Percentiles rank a stretch among this genome's conserved stretches.
These are phyloP conservation scores for Sanderia malayensis DNA, from an alignment of 30 jellyfish, hydroid and myxozoan genomes.

Conservation along the genomic window DNA sequence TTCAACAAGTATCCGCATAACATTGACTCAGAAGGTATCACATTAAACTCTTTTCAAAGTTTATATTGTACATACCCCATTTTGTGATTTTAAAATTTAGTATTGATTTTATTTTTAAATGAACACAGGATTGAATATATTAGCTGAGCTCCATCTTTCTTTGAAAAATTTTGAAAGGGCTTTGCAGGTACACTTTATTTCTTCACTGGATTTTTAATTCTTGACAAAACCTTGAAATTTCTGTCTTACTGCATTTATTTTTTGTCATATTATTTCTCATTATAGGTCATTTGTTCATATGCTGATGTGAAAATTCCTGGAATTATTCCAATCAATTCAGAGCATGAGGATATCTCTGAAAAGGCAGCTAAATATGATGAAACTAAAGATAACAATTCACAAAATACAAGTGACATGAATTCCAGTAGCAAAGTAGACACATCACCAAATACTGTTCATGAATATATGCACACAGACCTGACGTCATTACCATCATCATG, in stretches of 20 bases:
- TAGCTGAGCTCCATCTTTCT: constrained; percentile 44
- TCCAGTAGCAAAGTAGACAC: too few relatives aligned
- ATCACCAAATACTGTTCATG: too few relatives aligned
- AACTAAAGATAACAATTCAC: too few relatives aligned
- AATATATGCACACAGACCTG: too few relatives aligned
- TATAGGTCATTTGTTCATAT: background rate
- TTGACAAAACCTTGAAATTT: too few relatives aligned
- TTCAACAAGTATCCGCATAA: background rate
- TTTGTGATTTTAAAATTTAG: too few relatives aligned
- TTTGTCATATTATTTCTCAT: background rate
- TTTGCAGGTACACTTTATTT: constrained; percentile 22
- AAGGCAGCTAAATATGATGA: too few relatives aligned
- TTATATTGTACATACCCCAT: background rate
- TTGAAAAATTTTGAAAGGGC: constrained; percentile 27
- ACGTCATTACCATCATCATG: constrained; percentile 34
- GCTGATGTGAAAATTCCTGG: background rate
- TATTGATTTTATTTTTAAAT: background rate
- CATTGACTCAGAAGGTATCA: background rate
- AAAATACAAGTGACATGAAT: too few relatives aligned
- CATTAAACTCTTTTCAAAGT: too few relatives aligned
- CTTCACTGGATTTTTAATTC: background rate
- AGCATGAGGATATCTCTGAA: too few relatives aligned
- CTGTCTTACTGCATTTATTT: background rate
- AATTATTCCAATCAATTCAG: background rate
- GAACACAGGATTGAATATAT: constrained; percentile 37